Evolutionary conservation across 2,888 invertebrate genomes (phyloP), one percentile per base, ranked within the genome.

Genomic region (Argyresthia goedartella): DNA sequence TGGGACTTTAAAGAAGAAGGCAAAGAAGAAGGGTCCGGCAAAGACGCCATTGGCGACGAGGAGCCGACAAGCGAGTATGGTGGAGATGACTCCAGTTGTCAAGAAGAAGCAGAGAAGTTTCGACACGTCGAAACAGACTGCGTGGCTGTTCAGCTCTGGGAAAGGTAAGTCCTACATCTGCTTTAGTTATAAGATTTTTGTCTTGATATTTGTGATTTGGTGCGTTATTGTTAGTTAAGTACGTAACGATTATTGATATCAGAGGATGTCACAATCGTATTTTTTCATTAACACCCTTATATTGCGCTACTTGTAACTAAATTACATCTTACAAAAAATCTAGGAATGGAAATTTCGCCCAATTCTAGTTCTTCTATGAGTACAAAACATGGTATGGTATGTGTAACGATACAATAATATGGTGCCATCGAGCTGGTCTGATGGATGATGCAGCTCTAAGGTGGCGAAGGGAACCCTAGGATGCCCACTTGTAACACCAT

Each of bases 1-100:
- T 43, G 86, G 86, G 1, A 86, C 85, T 0, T 63, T 86, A 53
- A 86, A 85, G 60, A 85, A 85, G 53, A 86, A 86, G 55, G 25
- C 25, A 25, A 25, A 25, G 25, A 86, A 86, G 69, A 86, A 86
- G 60, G 74, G 66, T 53, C 59, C 65, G 14, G 13, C 35, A 0
- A 84, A 85, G 55, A 67, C 76, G 9, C 77, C 82, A 8, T 56
- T 74, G 14, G 57, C 60, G 14, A 67, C 69, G 0, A 74, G 86
- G 53, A 86, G 85, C 53, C 65, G 86, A 44, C 85, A 86, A 60
- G 67, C 84, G 1, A 86, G 86, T 52, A 71, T 85, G 6, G 81
- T 78, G 25, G 86, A 84, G 41, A 69, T 75, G 14, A 78, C 76
- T 39, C 81, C 81, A 0, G 56, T 80, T 11, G 57, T 64, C 1